Conservation (phyloP, 2,113 vertebrate genomes). For the Brevimyrus niger region DNA sequence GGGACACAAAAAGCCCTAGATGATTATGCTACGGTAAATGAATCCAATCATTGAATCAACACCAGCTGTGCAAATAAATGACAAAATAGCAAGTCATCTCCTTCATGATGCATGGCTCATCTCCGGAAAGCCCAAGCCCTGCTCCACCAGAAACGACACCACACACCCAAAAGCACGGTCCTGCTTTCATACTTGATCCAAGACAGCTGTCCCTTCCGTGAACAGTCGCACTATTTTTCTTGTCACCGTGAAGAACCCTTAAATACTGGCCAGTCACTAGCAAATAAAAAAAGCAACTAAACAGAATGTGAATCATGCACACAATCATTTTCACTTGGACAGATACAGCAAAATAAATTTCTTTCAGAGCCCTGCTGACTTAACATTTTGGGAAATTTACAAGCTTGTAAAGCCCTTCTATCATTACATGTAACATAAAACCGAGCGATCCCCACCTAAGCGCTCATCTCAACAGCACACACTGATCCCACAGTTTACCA, state of each 20-base stretch:
- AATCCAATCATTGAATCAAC: not conserved
- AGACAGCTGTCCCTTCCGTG: not conserved
- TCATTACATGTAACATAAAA: not conserved
- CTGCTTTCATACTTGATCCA: not conserved
- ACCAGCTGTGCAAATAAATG: not conserved
- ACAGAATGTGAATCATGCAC: not conserved
- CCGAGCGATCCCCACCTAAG: not conserved
- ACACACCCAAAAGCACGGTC: not conserved
- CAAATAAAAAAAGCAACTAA: not conserved
- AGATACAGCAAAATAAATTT: not conserved
- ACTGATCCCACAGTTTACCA: not conserved
- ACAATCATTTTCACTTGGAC: not conserved
- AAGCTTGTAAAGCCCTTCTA: not conserved
- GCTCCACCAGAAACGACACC: not conserved
- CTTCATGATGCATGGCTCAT: not conserved
- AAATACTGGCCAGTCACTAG: not conserved
- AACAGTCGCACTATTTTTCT: not conserved
- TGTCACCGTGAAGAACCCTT: not conserved
- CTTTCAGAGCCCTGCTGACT: not conserved
- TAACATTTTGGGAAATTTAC: not conserved
- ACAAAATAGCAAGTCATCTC: not conserved
- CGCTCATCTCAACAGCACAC: not conserved
- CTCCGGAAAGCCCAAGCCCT: not conserved
- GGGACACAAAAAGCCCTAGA: not conserved
- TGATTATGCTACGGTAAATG: not conserved